phyloP scores from a whole-genome alignment of 1,140 invertebrate genomes.

The Anthonomus grandis region DNA sequence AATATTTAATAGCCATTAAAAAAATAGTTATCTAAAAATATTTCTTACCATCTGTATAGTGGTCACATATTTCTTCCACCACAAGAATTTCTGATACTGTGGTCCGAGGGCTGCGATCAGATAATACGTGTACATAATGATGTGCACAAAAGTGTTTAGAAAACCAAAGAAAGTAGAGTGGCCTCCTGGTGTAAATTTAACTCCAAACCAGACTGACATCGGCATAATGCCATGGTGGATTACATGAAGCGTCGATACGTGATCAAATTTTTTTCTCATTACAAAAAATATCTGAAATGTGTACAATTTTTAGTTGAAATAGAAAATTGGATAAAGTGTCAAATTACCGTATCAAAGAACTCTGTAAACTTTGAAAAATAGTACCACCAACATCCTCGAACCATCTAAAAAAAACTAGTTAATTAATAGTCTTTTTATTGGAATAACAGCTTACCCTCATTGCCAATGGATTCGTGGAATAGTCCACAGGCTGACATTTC shows the following conservation, averaged over 20 bases:
- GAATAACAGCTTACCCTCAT: slow-evolving; percentile 73
- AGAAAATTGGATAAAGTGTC: background rate
- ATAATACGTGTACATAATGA: slow-evolving; percentile 87
- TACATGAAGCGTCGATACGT: slow-evolving; percentile 90
- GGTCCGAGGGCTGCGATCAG: slow-evolving; percentile 82
- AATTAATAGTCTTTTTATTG: background rate
- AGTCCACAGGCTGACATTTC: slow-evolving; percentile 93
- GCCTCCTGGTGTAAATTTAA: slow-evolving; percentile 86
- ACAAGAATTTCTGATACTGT: slow-evolving; percentile 75
- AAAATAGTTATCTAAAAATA: too few relatives aligned
- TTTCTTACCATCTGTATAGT: slow-evolving; percentile 79
- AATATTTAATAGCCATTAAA: too few relatives aligned
- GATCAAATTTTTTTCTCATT: slow-evolving; percentile 88
- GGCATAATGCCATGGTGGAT: slow-evolving; percentile 97
- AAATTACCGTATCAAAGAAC: slow-evolving; percentile 91
- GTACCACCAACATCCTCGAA: slow-evolving; percentile 93
- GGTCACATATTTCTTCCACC: slow-evolving; percentile 93
- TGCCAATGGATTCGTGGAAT: slow-evolving; percentile 82
- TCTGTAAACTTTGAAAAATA: slow-evolving; percentile 95
- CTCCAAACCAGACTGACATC: slow-evolving; percentile 94
- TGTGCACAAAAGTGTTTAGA: slow-evolving; percentile 83
- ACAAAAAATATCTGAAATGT: slow-evolving; percentile 83
- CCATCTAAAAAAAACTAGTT: slow-evolving; percentile 67
- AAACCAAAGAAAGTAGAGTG: slow-evolving; percentile 81
- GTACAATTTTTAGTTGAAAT: background rate